These are phyloP conservation scores for Seriola rivoliana DNA, from an alignment of 2,113 vertebrate genomes.

Conservation along the genomic window DNA sequence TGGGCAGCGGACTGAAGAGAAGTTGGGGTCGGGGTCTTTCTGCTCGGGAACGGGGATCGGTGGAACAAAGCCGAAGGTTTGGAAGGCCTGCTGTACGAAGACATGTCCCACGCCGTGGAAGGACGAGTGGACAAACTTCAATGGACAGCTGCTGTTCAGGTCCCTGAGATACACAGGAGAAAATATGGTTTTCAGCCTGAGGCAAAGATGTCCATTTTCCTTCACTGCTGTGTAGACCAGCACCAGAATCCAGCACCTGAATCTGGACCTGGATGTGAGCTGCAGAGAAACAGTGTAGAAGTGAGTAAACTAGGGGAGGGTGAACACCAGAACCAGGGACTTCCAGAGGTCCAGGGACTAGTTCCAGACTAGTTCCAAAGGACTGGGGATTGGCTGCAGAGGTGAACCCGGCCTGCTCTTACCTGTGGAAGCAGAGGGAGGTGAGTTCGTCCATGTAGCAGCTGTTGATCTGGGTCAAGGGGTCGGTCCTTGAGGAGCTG, in stretches of 20 bases:
- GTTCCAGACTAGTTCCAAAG: too few species aligned
- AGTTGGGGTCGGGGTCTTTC: slow-evolving; percentile 94
- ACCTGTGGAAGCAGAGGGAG: slow-evolving; percentile 93
- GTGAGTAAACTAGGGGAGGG: background rate
- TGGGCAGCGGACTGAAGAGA: slow-evolving; percentile 92
- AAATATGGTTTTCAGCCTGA: background rate
- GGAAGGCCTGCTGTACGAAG: slow-evolving; percentile 92
- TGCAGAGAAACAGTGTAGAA: too few species aligned
- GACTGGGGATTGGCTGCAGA: background rate
- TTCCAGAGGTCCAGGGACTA: background rate
- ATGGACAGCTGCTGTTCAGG: slow-evolving; percentile 83
- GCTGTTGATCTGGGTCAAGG: slow-evolving; percentile 86
- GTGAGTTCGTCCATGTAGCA: slow-evolving; percentile 92
- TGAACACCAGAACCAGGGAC: background rate
- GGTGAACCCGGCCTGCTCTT: background rate
- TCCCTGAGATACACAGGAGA: slow-evolving; percentile 76
- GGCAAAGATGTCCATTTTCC: background rate
- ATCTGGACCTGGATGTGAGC: background rate
- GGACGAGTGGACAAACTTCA: slow-evolving; percentile 94
- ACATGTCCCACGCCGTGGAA: slow-evolving; percentile 95
- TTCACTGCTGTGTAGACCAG: background rate
- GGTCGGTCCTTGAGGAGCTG: slow-evolving; percentile 88
- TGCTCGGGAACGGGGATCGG: slow-evolving; percentile 96
- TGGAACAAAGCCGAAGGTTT: slow-evolving; percentile 88
- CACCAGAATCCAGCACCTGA: background rate